Evolutionary conservation across 2,797 vertebrate genomes (phyloP).

Genomic region (Semotilus atromaculatus): DNA sequence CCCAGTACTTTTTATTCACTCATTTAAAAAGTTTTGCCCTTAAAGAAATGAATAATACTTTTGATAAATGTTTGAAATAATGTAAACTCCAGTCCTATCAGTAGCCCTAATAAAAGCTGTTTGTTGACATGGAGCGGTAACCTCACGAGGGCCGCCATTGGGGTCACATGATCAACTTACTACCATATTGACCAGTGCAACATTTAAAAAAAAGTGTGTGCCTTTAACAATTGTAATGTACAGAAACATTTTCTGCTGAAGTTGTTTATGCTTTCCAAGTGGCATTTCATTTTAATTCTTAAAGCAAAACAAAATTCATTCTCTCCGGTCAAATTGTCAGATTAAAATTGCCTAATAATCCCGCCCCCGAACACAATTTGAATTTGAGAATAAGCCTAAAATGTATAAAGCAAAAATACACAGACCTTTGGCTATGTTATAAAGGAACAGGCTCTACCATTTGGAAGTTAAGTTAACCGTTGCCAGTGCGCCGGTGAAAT

Average conservation of each 20-base stretch:
- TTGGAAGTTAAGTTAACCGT: too few relatives aligned
- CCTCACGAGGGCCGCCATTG: neutral
- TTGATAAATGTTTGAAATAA: neutral
- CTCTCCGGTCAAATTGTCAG: too few relatives aligned
- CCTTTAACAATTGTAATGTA: neutral
- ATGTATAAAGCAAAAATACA: too few relatives aligned
- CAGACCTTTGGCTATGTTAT: too few relatives aligned
- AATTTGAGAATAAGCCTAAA: too few relatives aligned
- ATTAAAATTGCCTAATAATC: too few relatives aligned
- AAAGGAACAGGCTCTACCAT: too few relatives aligned
- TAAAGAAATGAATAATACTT: neutral
- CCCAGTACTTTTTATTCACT: neutral
- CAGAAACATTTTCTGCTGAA: neutral
- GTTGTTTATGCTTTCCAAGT: neutral
- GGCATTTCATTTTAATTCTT: neutral
- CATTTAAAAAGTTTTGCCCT: neutral
- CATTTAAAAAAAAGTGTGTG: neutral
- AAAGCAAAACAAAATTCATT: neutral
- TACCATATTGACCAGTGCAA: neutral
- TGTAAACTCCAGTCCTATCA: neutral
- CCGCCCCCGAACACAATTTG: too few relatives aligned
- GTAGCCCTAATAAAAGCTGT: neutral
- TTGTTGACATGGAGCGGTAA: neutral
- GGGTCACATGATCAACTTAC: neutral
- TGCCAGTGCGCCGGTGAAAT: too few relatives aligned